Evolutionary conservation across 2,888 invertebrate species (phyloP).

Genomic region (Temnothorax ravouxi): DNA sequence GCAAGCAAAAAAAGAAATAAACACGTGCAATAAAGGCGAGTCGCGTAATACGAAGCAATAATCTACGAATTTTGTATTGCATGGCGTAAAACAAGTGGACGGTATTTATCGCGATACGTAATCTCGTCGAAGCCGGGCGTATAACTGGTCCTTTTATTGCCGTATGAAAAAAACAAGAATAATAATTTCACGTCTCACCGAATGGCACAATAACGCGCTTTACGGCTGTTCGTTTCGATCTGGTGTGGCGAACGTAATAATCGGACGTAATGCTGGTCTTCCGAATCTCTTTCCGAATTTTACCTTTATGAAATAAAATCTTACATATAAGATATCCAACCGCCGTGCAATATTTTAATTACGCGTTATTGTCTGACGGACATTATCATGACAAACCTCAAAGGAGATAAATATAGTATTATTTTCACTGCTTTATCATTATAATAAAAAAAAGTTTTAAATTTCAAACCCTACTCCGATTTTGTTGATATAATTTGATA

Average conservation of each 20-base stretch:
- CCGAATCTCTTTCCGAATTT: neutral
- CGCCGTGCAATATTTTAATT: neutral
- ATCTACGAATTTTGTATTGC: slow-evolving; percentile 48
- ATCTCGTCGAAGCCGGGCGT: slow-evolving; percentile 34
- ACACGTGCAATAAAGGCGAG: slow-evolving; percentile 40
- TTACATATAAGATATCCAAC: neutral
- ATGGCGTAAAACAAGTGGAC: slow-evolving; percentile 35
- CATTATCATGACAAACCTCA: neutral
- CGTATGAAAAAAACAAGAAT: slow-evolving; percentile 30
- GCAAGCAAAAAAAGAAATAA: slow-evolving; percentile 18
- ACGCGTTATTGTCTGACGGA: neutral
- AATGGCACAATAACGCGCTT: slow-evolving; percentile 29
- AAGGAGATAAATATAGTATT: neutral
- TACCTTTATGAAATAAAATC: neutral
- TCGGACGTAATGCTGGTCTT: slow-evolving; percentile 30
- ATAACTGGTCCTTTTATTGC: slow-evolving; percentile 28
- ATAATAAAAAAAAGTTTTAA: neutral
- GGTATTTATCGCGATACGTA: slow-evolving; percentile 44
- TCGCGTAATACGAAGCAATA: slow-evolving; percentile 48
- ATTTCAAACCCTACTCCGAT: neutral
- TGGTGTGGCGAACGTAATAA: slow-evolving; percentile 18
- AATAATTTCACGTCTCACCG: slow-evolving; percentile 31
- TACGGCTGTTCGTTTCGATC: slow-evolving; percentile 20
- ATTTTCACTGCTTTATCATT: neutral
- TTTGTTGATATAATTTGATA: neutral